Percentiles rank a stretch among this genome's conserved stretches.
These are phyloP conservation scores for Sebastes schlegelii DNA, from an alignment of 2,113 vertebrate species.

Conservation along the genomic window DNA sequence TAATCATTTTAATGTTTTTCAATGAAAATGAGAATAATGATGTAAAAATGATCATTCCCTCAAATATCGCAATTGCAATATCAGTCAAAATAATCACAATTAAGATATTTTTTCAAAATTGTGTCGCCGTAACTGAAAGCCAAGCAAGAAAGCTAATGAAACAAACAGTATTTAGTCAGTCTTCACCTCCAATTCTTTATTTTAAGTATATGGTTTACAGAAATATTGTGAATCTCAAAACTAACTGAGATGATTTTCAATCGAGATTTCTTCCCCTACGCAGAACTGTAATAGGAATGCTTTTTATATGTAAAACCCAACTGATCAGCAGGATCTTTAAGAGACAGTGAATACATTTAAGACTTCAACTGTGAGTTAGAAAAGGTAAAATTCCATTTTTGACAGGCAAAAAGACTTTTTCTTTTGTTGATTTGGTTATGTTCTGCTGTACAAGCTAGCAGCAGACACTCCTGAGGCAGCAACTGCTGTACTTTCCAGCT, in stretches of 20 bases:
- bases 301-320: slow-evolving; percentile 27
- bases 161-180: slow-evolving; percentile 28
- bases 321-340: slow-evolving; percentile 22
- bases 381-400: slow-evolving; percentile 41
- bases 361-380: slow-evolving; percentile 51
- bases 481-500: slow-evolving; percentile 23
- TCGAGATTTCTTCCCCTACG: slow-evolving; percentile 17
- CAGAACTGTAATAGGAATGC: slow-evolving; percentile 27
- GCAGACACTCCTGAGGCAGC: slow-evolving; percentile 37
- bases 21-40: no score
- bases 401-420: slow-evolving; percentile 37
- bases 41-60: no score
- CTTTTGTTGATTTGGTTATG: slow-evolving; percentile 20
- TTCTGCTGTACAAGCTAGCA: slow-evolving; percentile 51
- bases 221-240: slow-evolving; percentile 67
- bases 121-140: neutral
- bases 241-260: slow-evolving; percentile 44
- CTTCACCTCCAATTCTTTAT: slow-evolving; percentile 69
- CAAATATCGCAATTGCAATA: no score
- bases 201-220: slow-evolving; percentile 69
- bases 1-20: no score
- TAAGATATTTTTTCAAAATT: no score
- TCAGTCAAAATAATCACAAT: no score
- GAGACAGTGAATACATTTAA: slow-evolving; percentile 30
- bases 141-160: slow-evolving; percentile 6